Evolutionary conservation across 1,140 invertebrate species (phyloP).

Genomic region (Apolygus lucorum): DNA sequence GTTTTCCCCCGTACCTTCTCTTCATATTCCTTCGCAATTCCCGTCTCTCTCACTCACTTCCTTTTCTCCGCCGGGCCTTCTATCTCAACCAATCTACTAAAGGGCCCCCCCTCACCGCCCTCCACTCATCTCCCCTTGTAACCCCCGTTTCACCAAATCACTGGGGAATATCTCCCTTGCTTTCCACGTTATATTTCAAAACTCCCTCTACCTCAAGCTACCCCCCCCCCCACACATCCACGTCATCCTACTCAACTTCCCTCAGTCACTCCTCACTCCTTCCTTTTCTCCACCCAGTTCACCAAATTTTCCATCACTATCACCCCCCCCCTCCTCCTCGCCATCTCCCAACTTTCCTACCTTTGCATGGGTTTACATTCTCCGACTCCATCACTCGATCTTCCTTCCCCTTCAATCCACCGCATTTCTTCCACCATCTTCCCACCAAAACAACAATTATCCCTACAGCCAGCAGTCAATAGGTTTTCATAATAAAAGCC

Average conservation of each 20-base stretch:
- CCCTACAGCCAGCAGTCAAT: too few relatives aligned
- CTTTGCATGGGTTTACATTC: too few relatives aligned
- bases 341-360: neutral
- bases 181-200: neutral
- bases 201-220: neutral
- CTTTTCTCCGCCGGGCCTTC: too few relatives aligned
- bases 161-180: neutral
- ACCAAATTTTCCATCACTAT: neutral
- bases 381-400: too few relatives aligned
- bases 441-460: too few relatives aligned
- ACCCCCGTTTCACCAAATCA: neutral
- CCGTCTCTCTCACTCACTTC: neutral
- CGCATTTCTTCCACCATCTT: too few relatives aligned
- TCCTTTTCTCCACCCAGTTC: neutral
- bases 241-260: neutral
- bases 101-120: neutral
- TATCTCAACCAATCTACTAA: constrained; percentile 1
- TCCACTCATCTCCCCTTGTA: neutral
- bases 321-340: neutral
- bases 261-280: neutral
- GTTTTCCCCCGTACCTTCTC: neutral
- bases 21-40: neutral
- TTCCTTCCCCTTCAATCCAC: too few relatives aligned
- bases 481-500: too few relatives aligned
- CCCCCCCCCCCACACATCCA: neutral